These are phyloP conservation scores for Ptyas mucosa DNA, from an alignment of 2,113 vertebrate species.

Conservation along the genomic window DNA sequence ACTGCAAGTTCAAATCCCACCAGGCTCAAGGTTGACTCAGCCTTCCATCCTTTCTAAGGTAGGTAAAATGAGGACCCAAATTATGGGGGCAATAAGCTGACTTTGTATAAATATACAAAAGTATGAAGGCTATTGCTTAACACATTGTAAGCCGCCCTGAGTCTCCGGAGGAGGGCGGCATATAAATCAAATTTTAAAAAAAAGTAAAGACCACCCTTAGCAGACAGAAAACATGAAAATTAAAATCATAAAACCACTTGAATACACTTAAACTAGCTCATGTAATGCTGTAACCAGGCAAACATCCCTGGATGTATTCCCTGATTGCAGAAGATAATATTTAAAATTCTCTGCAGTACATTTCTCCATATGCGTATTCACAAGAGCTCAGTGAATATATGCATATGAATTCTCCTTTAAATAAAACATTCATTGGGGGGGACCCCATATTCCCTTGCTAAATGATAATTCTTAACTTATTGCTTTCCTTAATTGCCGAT, in stretches of 20 bases:
- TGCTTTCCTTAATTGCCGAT: background rate
- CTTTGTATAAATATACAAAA: too few relatives aligned
- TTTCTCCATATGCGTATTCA: background rate
- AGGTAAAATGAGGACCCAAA: too few relatives aligned
- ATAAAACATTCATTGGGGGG: background rate
- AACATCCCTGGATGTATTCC: background rate
- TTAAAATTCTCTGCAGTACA: background rate
- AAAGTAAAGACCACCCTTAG: background rate
- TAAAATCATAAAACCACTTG: background rate
- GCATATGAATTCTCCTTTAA: background rate
- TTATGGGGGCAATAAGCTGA: too few relatives aligned
- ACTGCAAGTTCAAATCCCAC: too few relatives aligned
- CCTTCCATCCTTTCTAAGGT: too few relatives aligned
- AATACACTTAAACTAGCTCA: background rate
- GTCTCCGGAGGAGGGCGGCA: too few relatives aligned
- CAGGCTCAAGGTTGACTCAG: too few relatives aligned
- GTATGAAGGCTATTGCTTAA: too few relatives aligned
- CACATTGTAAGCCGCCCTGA: too few relatives aligned
- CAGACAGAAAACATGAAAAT: background rate
- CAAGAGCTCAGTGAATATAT: background rate
- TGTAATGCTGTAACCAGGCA: background rate
- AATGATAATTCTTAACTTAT: background rate
- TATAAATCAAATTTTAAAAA: too few relatives aligned
- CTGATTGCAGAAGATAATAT: background rate
- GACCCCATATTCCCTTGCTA: background rate